These are phyloP conservation scores for Zaprionus bogoriensis DNA, from an alignment of 2,888 invertebrate species.

Conservation along the genomic window DNA sequence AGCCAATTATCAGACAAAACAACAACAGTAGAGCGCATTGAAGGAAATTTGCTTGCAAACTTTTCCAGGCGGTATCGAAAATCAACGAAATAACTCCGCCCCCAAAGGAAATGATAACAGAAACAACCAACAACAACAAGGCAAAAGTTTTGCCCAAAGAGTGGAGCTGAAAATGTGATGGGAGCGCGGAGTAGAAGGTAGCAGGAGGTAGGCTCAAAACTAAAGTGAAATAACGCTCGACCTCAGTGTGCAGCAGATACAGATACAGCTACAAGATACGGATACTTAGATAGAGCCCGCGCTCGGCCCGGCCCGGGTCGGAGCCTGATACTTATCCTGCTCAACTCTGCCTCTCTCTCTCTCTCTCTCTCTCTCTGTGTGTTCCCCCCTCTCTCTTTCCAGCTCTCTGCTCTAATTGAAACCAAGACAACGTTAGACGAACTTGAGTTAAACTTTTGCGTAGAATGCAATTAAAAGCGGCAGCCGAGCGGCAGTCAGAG, in stretches of 20 bases:
- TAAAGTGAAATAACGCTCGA: background rate
- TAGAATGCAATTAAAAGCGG: conserved; percentile 75
- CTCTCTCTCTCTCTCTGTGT: background rate
- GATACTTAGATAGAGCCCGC: conserved; percentile 27
- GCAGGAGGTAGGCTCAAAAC: background rate
- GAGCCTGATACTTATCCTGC: no score
- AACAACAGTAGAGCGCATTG: no score
- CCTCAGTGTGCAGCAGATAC: background rate
- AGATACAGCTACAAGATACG: conserved; percentile 28
- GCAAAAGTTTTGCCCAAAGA: conserved; percentile 21
- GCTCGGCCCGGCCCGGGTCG: no score
- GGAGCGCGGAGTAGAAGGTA: no score
- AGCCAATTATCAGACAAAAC: conserved; percentile 70
- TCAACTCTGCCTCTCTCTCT: background rate
- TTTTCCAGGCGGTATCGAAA: conserved; percentile 48
- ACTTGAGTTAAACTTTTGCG: conserved; percentile 66
- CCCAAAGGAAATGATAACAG: conserved; percentile 30
- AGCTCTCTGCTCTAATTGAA: conserved; percentile 56
- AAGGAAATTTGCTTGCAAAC: conserved; percentile 66
- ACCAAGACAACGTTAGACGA: conserved; percentile 58
- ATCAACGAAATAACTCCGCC: conserved; percentile 58
- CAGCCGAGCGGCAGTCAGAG: conserved; percentile 67
- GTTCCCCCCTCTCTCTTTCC: background rate
- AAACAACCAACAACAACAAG: conserved; percentile 11
- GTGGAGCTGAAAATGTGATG: background rate